These are phyloP conservation scores for Hyperoplus lanceolatus DNA, from an alignment of 2,797 vertebrate species.

Conservation along the genomic window DNA sequence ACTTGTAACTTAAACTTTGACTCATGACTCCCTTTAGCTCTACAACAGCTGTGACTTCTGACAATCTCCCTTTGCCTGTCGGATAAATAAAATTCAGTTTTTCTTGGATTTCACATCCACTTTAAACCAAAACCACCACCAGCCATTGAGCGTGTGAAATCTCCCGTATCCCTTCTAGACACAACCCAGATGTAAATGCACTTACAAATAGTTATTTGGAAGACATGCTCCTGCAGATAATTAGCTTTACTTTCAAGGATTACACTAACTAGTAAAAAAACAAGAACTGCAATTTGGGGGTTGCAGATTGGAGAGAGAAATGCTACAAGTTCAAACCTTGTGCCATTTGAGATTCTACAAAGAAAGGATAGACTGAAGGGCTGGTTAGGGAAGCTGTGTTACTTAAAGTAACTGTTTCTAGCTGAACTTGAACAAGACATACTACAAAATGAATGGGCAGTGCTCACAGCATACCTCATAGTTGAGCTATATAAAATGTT, in stretches of 20 bases:
- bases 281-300: conserved; percentile 56
- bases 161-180: conserved; percentile 69
- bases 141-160: conserved; percentile 69
- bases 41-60: conserved; percentile 23
- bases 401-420: conserved; percentile 1
- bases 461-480: too few relatives aligned
- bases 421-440: background rate
- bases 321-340: conserved; percentile 60
- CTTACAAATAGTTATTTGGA: conserved; percentile 73
- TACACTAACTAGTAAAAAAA: conserved; percentile 74
- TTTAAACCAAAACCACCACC: conserved; percentile 64
- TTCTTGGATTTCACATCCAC: conserved; percentile 50
- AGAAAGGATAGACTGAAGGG: conserved; percentile 27
- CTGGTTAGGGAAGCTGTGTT: conserved; percentile 4
- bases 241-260: conserved; percentile 78
- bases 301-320: conserved; percentile 47
- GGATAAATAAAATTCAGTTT: conserved; percentile 56
- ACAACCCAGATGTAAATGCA: conserved; percentile 69
- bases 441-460: background rate
- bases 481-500: too few relatives aligned
- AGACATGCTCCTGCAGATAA: conserved; percentile 73
- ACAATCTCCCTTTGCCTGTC: conserved; percentile 55
- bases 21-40: conserved; percentile 29
- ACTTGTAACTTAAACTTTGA: conserved; percentile 45
- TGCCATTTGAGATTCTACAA: conserved; percentile 34